A percentile compares a stretch with the other conserved stretches of the same genome.
Conservation (phyloP, 2,113 vertebrate genomes). For the Diadophis punctatus region DNA sequence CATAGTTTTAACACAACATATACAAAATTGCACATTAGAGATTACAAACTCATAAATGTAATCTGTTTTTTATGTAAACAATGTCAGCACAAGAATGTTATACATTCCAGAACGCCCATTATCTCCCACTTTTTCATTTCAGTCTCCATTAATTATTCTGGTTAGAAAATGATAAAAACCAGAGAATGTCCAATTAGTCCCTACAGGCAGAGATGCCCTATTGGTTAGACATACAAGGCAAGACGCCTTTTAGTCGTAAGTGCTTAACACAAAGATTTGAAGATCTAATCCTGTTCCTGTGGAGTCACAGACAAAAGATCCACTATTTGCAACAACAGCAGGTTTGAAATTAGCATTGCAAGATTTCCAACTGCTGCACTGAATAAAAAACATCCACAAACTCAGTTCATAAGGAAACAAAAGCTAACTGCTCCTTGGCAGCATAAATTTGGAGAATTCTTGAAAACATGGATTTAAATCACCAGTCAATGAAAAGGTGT, state of each 20-base stretch:
- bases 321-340: conserved; percentile 45
- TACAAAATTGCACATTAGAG: conserved; percentile 68
- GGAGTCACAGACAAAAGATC: conserved; percentile 32
- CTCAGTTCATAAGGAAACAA: conserved; percentile 29
- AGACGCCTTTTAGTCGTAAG: conserved; percentile 62
- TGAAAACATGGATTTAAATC: conserved; percentile 60
- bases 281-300: conserved; percentile 49
- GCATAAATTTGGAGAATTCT: conserved; percentile 42
- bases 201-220: conserved; percentile 41
- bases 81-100: conserved; percentile 63
- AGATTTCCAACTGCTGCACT: conserved; percentile 25
- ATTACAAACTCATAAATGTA: conserved; percentile 64
- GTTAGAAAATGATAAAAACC: conserved; percentile 48
- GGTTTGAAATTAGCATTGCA: conserved; percentile 40
- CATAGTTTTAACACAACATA: conserved; percentile 65
- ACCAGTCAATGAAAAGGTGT: conserved; percentile 50
- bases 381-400: conserved; percentile 9
- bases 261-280: conserved; percentile 53
- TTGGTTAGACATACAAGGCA: conserved; percentile 55
- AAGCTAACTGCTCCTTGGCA: conserved; percentile 52
- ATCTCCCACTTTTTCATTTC: conserved; percentile 39
- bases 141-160: conserved; percentile 46
- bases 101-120: conserved; percentile 65
- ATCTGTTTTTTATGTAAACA: conserved; percentile 65
- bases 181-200: conserved; percentile 52